phyloP scores from a whole-genome alignment of 2,113 vertebrate species.

The Toxotes chatareus region DNA sequence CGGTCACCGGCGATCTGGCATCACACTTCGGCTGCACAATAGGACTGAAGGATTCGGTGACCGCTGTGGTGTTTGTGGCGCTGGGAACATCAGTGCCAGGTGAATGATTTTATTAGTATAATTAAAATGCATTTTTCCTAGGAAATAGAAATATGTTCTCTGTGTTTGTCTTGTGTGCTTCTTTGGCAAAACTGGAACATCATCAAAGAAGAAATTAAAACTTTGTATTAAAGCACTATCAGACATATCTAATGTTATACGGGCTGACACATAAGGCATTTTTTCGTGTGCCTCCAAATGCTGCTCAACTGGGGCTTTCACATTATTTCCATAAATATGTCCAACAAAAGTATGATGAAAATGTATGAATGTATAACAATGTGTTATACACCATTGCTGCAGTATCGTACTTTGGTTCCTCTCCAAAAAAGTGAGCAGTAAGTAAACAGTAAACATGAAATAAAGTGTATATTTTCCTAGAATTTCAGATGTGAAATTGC shows the following conservation, averaged over 20 bases:
- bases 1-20: conserved; percentile 87
- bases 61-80: conserved; percentile 89
- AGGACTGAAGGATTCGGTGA: conserved; percentile 88
- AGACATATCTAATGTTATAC: too few relatives aligned
- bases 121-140: too few relatives aligned
- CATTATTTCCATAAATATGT: not conserved
- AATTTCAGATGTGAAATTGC: conserved; percentile 3
- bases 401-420: not conserved
- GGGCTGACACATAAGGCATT: too few relatives aligned
- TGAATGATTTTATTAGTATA: conserved; percentile 36
- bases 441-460: conserved; percentile 4
- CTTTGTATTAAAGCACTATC: too few relatives aligned
- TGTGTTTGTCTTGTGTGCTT: not conserved
- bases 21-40: conserved; percentile 89
- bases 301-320: not conserved
- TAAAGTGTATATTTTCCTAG: not conserved
- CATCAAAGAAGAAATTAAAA: too few relatives aligned
- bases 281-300: too few relatives aligned
- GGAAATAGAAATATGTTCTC: not conserved
- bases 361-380: too few relatives aligned
- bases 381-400: not conserved
- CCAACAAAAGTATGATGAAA: too few relatives aligned
- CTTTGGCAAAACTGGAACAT: too few relatives aligned
- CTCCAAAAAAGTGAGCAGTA: not conserved
- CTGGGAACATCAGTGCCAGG: conserved; percentile 88